Evolutionary conservation across 2,797 vertebrate genomes (phyloP).

Genomic region (Alcedo quadribrachys): DNA sequence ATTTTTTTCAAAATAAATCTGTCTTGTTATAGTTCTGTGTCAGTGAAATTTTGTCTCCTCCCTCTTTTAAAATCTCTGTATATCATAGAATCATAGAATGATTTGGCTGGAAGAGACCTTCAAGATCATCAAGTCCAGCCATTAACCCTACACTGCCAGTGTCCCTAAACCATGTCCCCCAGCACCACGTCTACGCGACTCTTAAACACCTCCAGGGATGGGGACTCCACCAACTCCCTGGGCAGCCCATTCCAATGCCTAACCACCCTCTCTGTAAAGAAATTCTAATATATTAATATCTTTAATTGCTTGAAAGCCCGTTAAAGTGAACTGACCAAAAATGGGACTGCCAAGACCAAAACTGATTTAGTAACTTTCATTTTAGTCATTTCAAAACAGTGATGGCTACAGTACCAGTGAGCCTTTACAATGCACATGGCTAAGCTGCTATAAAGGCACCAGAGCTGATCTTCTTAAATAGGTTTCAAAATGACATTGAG

Average conservation of each 20-base stretch:
- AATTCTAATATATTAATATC: neutral
- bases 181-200: too few relatives aligned
- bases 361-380: conserved; percentile 72
- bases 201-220: too few relatives aligned
- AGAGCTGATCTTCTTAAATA: conserved; percentile 70
- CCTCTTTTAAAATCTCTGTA: conserved; percentile 27
- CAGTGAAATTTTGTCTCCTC: neutral
- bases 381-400: conserved; percentile 54
- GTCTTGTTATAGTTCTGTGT: neutral
- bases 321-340: conserved; percentile 33
- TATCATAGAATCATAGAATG: neutral
- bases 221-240: too few relatives aligned
- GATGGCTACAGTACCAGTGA: conserved; percentile 40
- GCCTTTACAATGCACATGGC: conserved; percentile 62
- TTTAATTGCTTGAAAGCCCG: conserved; percentile 45
- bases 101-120: too few relatives aligned
- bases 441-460: conserved; percentile 69
- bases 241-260: too few relatives aligned
- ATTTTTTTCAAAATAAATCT: neutral
- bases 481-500: conserved; percentile 68
- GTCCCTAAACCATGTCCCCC: too few relatives aligned
- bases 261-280: too few relatives aligned
- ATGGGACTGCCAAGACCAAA: conserved; percentile 25
- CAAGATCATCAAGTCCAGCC: too few relatives aligned
- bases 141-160: too few relatives aligned